Evolutionary conservation across 2,888 invertebrate genomes (phyloP).

Genomic region (Archips crataeganus): DNA sequence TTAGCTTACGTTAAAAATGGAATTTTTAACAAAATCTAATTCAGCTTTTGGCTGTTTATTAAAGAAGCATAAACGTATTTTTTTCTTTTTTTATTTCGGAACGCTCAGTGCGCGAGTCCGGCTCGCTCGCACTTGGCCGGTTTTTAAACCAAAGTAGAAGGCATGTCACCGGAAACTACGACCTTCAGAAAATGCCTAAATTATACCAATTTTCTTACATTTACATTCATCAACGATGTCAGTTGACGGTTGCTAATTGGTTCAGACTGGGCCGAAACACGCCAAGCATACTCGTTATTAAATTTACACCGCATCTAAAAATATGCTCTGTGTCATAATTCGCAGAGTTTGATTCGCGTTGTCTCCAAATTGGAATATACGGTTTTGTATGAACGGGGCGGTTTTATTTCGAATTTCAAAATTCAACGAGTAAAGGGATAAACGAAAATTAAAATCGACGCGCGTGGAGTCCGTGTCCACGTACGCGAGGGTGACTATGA

Average conservation of each 20-base stretch:
- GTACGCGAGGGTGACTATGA: conserved; percentile 14
- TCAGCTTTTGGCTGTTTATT: no score
- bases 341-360: background rate
- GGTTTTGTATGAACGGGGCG: background rate
- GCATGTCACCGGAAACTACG: background rate
- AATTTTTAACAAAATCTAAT: no score
- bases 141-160: background rate
- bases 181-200: conserved; percentile 25
- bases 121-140: no score
- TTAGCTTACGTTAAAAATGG: no score
- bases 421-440: conserved; percentile 16
- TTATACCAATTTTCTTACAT: conserved; percentile 26
- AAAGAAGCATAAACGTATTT: no score
- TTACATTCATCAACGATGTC: conserved; percentile 29
- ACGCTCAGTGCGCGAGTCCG: no score
- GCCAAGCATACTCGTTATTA: conserved; percentile 19
- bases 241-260: conserved; percentile 32
- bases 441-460: conserved; percentile 37
- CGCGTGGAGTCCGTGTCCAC: conserved; percentile 20
- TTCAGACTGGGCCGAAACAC: conserved; percentile 19
- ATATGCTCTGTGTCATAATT: background rate
- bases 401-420: conserved; percentile 13
- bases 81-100: no score
- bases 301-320: background rate
- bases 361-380: background rate